phyloP scores from a whole-genome alignment of 2,113 vertebrate species.

The Larimichthys polyactis region DNA sequence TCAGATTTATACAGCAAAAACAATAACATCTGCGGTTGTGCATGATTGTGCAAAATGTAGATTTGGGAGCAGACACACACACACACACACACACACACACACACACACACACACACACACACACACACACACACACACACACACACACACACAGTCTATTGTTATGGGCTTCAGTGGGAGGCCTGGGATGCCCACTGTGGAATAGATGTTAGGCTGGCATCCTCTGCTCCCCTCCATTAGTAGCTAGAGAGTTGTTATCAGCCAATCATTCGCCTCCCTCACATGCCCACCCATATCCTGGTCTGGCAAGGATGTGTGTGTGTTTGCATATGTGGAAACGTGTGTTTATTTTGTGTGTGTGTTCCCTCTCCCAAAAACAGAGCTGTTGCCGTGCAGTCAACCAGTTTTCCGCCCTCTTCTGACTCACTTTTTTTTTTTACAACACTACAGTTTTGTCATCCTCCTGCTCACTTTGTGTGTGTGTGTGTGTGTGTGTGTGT shows the following conservation, averaged over 20 bases:
- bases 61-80: not conserved
- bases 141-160: conserved; percentile 4
- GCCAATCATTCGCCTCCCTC: conserved; percentile 34
- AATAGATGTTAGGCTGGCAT: conserved; percentile 34
- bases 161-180: conserved; percentile 15
- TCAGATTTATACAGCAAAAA: not conserved
- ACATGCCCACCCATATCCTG: conserved; percentile 40
- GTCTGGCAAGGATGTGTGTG: conserved; percentile 1
- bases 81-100: not conserved
- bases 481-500: not conserved
- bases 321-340: not conserved
- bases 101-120: not conserved
- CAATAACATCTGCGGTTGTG: not conserved
- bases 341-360: conserved; percentile 2
- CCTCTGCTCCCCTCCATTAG: conserved; percentile 33
- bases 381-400: conserved; percentile 7
- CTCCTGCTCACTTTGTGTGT: conserved; percentile 4
- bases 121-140: not conserved
- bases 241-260: conserved; percentile 20
- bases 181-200: conserved; percentile 13
- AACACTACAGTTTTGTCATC: conserved; percentile 11
- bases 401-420: conserved; percentile 20
- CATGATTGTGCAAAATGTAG: not conserved
- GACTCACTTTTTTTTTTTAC: conserved; percentile 7
- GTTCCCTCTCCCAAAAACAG: not conserved